These are phyloP conservation scores for Xestia sexstrigata DNA, from an alignment of 2,888 invertebrate species.

Conservation along the genomic window DNA sequence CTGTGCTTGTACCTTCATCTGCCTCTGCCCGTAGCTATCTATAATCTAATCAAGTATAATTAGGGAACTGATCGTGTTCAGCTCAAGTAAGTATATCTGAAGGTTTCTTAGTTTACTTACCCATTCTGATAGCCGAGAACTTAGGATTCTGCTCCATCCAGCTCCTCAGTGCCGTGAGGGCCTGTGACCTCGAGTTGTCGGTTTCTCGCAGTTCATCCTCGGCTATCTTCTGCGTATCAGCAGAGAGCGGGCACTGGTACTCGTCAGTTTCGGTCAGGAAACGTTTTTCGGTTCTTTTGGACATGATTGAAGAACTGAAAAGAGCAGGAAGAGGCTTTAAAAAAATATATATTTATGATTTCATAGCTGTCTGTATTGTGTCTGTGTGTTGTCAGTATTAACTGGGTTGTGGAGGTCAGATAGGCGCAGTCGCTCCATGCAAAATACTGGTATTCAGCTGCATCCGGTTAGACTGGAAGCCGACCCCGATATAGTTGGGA, in stretches of 20 bases:
- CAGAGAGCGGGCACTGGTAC: constrained; percentile 91
- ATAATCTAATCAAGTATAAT: not conserved
- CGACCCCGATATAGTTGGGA: no score
- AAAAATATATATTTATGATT: not conserved
- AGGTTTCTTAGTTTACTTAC: constrained; percentile 79
- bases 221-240: constrained; percentile 92
- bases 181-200: constrained; percentile 91
- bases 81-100: not conserved
- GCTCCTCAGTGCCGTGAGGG: constrained; percentile 92
- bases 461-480: no score
- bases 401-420: no score
- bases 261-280: constrained; percentile 91
- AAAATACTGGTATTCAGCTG: no score
- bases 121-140: constrained; percentile 92
- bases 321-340: constrained; percentile 1
- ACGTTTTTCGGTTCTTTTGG: constrained; percentile 82
- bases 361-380: not conserved
- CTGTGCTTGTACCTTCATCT: not conserved
- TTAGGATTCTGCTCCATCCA: constrained; percentile 94
- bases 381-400: no score
- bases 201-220: constrained; percentile 93
- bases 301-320: constrained; percentile 74
- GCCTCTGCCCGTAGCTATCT: not conserved
- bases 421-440: no score
- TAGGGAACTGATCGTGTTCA: not conserved